Evolutionary conservation across 2,113 vertebrate species (phyloP).

Genomic region (Brachypteracias leptosomus): DNA sequence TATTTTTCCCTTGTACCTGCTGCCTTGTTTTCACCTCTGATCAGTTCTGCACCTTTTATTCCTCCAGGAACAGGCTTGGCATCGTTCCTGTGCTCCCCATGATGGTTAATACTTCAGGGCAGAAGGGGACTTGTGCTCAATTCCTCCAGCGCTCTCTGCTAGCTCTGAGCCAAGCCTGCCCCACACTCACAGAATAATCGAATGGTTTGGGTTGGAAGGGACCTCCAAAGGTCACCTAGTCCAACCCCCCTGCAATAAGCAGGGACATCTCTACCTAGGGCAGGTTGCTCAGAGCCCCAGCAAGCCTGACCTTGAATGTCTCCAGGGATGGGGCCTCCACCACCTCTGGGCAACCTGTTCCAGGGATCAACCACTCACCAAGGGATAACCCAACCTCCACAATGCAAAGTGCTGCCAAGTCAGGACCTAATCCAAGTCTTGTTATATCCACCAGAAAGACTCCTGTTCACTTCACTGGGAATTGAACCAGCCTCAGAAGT

Average conservation of each 20-base stretch:
- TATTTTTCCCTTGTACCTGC: neutral
- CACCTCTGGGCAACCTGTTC: too few relatives aligned
- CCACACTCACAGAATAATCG: rapidly evolving
- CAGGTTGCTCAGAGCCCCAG: too few relatives aligned
- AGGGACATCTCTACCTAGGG: too few relatives aligned
- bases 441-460: neutral
- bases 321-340: too few relatives aligned
- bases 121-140: neutral
- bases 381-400: neutral
- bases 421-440: neutral
- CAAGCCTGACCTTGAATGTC: too few relatives aligned
- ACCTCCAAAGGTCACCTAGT: too few relatives aligned
- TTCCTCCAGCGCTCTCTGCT: neutral
- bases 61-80: too few relatives aligned
- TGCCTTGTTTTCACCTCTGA: neutral
- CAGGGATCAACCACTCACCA: too few relatives aligned
- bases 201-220: too few relatives aligned
- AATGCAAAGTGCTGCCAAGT: rapidly evolving
- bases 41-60: neutral
- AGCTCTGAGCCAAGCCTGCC: neutral
- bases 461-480: neutral
- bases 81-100: too few relatives aligned
- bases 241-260: too few relatives aligned
- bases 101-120: neutral
- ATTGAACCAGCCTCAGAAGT: neutral